phyloP scores from a whole-genome alignment of 2,888 invertebrate genomes.

The Danaus chrysippus region DNA sequence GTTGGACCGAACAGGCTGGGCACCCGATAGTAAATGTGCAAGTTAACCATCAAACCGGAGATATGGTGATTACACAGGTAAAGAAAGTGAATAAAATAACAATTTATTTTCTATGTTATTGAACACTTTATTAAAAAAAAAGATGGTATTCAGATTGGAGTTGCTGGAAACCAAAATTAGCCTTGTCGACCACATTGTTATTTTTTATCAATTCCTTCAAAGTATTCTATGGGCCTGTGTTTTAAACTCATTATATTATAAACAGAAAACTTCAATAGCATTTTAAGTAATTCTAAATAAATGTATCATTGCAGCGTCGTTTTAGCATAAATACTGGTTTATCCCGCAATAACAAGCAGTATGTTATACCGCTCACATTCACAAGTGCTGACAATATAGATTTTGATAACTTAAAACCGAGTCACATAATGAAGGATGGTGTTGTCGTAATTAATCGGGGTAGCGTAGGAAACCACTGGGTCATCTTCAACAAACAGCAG shows the following conservation, averaged over 20 bases:
- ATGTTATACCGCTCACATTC: slow-evolving; percentile 67
- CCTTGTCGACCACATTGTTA: too few species aligned
- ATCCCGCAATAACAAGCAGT: slow-evolving; percentile 46
- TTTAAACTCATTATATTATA: too few species aligned
- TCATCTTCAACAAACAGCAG: slow-evolving; percentile 80
- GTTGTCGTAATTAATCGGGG: slow-evolving; percentile 53
- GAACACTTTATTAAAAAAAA: too few species aligned
- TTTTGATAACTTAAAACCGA: slow-evolving; percentile 65
- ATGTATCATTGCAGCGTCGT: slow-evolving; percentile 58
- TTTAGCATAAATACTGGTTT: slow-evolving; percentile 68
- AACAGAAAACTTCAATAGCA: too few species aligned
- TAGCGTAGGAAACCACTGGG: slow-evolving; percentile 70
- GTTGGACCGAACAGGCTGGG: slow-evolving; percentile 79
- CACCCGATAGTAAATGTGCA: slow-evolving; percentile 79
- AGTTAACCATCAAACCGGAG: slow-evolving; percentile 63
- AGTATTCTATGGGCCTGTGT: too few species aligned
- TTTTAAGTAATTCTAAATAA: not conserved
- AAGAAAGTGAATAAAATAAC: not conserved
- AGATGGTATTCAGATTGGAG: too few species aligned
- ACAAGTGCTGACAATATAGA: slow-evolving; percentile 59
- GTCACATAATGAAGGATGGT: slow-evolving; percentile 51
- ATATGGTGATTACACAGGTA: slow-evolving; percentile 68
- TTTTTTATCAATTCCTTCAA: too few species aligned
- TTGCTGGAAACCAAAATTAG: too few species aligned
- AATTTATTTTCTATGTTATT: too few species aligned